Conservation (phyloP, 23 tunicate species). For the Styela plicata region DNA sequence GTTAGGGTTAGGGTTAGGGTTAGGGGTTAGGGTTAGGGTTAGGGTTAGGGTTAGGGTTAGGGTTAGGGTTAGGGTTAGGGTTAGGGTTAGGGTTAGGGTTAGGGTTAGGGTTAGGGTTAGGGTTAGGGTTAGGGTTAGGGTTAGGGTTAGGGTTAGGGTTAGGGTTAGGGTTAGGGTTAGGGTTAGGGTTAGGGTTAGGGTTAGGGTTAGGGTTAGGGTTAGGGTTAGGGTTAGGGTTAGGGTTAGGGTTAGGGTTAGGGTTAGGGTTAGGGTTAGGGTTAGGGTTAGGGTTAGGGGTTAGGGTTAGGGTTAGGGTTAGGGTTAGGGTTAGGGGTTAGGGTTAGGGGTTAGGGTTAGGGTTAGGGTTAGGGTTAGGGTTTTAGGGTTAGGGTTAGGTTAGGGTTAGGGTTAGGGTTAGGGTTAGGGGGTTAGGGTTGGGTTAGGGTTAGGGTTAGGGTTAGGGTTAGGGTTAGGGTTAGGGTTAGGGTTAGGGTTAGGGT, state of each 20-base stretch:
- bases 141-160: constrained; percentile 56
- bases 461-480: constrained; percentile 75
- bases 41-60: constrained; percentile 78
- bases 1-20: constrained; percentile 74
- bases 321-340: constrained; percentile 50
- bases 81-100: constrained; percentile 80
- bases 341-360: constrained; percentile 54
- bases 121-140: constrained; percentile 75
- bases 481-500: constrained; percentile 73
- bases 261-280: constrained; percentile 56
- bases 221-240: constrained; percentile 36
- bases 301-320: constrained; percentile 68
- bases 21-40: constrained; percentile 76
- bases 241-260: constrained; percentile 48
- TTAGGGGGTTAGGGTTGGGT: constrained; percentile 77
- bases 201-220: constrained; percentile 64
- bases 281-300: constrained; percentile 66
- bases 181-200: constrained; percentile 69
- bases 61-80: constrained; percentile 76
- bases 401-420: constrained; percentile 74
- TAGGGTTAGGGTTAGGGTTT: constrained; percentile 60
- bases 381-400: constrained; percentile 71
- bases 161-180: constrained; percentile 66
- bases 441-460: constrained; percentile 67
- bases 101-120: constrained; percentile 70